Evolutionary conservation across 2,113 vertebrate genomes (phyloP), one percentile per base, ranked within the genome.

Genomic region (Desmodus rotundus): DNA sequence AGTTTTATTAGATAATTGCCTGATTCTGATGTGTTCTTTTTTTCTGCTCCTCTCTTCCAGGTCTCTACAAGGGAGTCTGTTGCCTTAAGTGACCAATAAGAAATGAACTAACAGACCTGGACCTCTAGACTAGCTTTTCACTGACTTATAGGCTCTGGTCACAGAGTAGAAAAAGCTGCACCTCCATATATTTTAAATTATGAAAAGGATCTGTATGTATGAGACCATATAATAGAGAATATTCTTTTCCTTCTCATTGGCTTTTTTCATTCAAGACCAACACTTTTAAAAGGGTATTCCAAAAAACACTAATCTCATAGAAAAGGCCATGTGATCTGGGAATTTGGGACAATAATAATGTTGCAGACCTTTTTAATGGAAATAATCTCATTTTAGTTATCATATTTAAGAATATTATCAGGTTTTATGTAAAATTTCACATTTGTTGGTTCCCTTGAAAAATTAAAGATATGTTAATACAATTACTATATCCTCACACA

Each of bases 1-100:
- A 70, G 54, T 78, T 81, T 93, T 83, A 63, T n/a, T 91, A 93
- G 36, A 82, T 54, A 17, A 36, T 41, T 96, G 70, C 80, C 70
- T 88, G 83, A 31, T 89, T 92, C 88, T 50, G n/a, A 89, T 70
- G 43, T 68, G 33, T 63, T 5, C 24, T 41, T 47, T 31, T 31
- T 26, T 28, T 36, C 16, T 31, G 28, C 12, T 33, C 74, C 45
- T 47, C 78, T 86, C n/a, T 58, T 81, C n/a, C 36, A 95, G 33
- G 15, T 83, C 58, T 89, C 89, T 91, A 67, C 38, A 65, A 86
- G 47, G 31, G 67, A 54, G 36, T 17, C 20, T 81, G 3, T 24
- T 41, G 3, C 16, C 43, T 50, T 61, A 72, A 91, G 24, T 70
- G 43, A 92, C 56, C 38, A 45, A 36, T 6, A 38, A 11, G 47